phyloP scores from a whole-genome alignment of 2,113 vertebrate species.

The Lepisosteus osseus region DNA sequence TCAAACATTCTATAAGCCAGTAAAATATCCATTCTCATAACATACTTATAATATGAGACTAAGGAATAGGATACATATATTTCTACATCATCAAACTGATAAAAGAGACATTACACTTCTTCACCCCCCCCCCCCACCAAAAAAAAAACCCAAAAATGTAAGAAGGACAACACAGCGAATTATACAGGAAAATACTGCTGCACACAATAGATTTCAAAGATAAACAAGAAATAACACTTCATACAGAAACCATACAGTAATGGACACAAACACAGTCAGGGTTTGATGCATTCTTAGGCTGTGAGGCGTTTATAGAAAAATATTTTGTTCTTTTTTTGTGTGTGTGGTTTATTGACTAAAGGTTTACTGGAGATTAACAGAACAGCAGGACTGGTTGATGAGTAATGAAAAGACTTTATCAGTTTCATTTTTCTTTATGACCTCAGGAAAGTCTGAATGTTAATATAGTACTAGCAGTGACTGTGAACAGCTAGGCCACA shows the following conservation, averaged over 20 bases:
- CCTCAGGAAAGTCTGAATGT: too few species aligned
- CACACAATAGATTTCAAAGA: constrained; percentile 84
- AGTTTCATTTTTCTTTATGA: too few species aligned
- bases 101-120: constrained; percentile 67
- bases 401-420: background rate
- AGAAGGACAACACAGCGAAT: constrained; percentile 76
- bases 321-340: constrained; percentile 21
- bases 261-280: constrained; percentile 74
- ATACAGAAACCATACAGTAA: constrained; percentile 86
- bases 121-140: constrained; percentile 38
- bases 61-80: constrained; percentile 87
- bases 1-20: constrained; percentile 97
- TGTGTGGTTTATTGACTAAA: constrained; percentile 25
- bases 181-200: constrained; percentile 89
- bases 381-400: constrained; percentile 26
- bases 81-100: constrained; percentile 85
- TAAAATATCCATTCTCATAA: constrained; percentile 99
- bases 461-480: too few species aligned
- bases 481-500: too few species aligned
- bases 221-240: constrained; percentile 85
- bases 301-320: constrained; percentile 62
- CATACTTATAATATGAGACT: constrained; percentile 94
- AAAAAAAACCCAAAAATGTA: constrained; percentile 55
- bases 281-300: constrained; percentile 70
- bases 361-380: background rate